Percentiles rank a stretch among this genome's conserved stretches.
These are phyloP conservation scores for Acropternis orthonyx DNA, from an alignment of 2,797 vertebrate species.

Conservation along the genomic window DNA sequence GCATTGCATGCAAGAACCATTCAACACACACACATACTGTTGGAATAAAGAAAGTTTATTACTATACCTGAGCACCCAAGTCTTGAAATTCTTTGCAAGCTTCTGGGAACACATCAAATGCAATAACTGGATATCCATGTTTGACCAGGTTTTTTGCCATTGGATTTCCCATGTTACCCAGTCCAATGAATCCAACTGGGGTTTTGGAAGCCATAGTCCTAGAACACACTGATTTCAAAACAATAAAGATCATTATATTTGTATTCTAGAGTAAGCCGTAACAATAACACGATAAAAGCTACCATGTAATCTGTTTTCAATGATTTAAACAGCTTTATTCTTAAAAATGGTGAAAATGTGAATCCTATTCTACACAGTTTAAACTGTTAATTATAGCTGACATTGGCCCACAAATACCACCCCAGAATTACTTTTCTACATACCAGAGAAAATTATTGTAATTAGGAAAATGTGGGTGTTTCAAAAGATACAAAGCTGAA, in stretches of 20 bases:
- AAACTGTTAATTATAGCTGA: neutral
- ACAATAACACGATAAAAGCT: neutral
- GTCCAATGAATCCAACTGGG: constrained; percentile 92
- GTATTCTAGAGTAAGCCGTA: neutral
- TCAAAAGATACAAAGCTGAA: neutral
- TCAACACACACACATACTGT: neutral
- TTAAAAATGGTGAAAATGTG: neutral
- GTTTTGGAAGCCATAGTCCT: constrained; percentile 98
- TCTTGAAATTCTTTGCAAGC: constrained; percentile 95
- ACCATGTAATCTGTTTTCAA: neutral
- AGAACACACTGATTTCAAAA: constrained; percentile 82
- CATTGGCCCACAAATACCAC: neutral
- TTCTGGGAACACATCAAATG: constrained; percentile 95
- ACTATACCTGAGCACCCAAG: constrained; percentile 90
- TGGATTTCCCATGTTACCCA: constrained; percentile 98
- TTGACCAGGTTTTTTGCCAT: constrained; percentile 98
- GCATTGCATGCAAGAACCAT: neutral
- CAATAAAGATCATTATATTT: constrained; percentile 42
- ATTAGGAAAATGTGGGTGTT: neutral
- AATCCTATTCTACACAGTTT: neutral
- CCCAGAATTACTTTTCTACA: neutral
- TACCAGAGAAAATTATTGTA: neutral
- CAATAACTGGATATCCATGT: constrained; percentile 93
- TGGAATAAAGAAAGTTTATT: constrained; percentile 15
- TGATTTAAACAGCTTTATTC: neutral